Evolutionary conservation across 2,797 vertebrate genomes (phyloP).

Genomic region (Sebastes aleutianus): DNA sequence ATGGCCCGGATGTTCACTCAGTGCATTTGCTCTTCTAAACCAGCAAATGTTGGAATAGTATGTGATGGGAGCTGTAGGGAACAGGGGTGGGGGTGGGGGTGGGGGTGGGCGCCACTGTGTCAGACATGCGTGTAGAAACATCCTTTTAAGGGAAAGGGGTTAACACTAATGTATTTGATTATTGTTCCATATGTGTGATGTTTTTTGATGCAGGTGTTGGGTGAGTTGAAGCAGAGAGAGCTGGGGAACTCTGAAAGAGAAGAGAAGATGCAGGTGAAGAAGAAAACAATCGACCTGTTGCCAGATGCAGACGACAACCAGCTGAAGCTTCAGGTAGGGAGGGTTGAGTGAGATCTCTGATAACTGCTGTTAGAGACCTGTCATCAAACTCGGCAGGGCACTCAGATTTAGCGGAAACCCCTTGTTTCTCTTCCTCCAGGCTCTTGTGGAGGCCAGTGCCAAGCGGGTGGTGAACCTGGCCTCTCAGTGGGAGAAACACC

Average conservation of each 20-base stretch:
- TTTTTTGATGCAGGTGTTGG: slow-evolving; percentile 76
- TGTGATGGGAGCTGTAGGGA: background rate
- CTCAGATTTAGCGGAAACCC: background rate
- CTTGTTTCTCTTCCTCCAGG: slow-evolving; percentile 62
- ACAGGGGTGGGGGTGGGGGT: too few species aligned
- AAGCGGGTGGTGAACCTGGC: slow-evolving; percentile 86
- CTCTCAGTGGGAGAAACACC: slow-evolving; percentile 92
- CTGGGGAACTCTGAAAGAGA: slow-evolving; percentile 77
- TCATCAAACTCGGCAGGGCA: background rate
- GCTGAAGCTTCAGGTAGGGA: slow-evolving; percentile 86
- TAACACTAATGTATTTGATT: background rate
- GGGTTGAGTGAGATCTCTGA: background rate
- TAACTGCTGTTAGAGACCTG: background rate
- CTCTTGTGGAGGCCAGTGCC: slow-evolving; percentile 86
- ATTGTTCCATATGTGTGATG: background rate
- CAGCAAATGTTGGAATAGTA: background rate
- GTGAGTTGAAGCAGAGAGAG: slow-evolving; percentile 81
- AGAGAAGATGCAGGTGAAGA: slow-evolving; percentile 83
- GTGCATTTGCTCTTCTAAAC: background rate
- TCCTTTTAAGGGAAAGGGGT: background rate
- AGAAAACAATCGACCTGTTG: slow-evolving; percentile 84
- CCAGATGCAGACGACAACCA: slow-evolving; percentile 87
- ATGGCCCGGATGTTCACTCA: background rate
- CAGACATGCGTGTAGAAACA: rapidly evolving
- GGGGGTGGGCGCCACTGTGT: too few species aligned